Evolutionary conservation across 2,797 vertebrate genomes (phyloP), one percentile per base, ranked within the genome.

Genomic region (Phylloscopus collybita): DNA sequence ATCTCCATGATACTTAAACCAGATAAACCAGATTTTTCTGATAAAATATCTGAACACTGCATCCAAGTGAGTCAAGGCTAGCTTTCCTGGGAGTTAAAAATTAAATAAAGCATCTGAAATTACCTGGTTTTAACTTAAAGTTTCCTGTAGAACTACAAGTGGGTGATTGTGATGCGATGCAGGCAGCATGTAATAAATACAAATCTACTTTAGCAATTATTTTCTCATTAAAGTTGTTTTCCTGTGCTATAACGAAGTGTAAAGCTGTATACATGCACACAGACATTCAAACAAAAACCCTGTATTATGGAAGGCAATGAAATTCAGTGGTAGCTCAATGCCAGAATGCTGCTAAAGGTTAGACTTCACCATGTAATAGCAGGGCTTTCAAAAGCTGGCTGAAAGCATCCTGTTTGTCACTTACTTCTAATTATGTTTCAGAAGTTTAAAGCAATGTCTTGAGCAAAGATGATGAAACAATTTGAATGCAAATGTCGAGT

Each of bases 141-240:
- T 69, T 90, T 92, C 36, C 59, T 51, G 5, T 29, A 56, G 50
- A 57, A 18, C 50, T 83, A 27, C 3, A 67, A 84, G 42, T 59
- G 30, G 10, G 44, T 75, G 76, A 50, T 47, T 78, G 65, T 93
- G 50, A 89, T 60, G 60, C 45, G 36, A 64, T 81, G 44, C 38
- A 81, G 62, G 66, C 65, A 72, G 50, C 50, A 62, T 34, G 45
- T 64, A 91, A 80, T 94, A 70, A 75, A 71, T 18, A 40, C 36
- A 75, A 79, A 76, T 64, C 17, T 73, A 82, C 38, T 86, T 80
- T 40, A 40, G 34, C 62, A 83, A 19, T 83, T 22, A 50, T 74
- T 76, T 86, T 71, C 65, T 87, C 34, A 50, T 88, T 80, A 57
- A 89, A 84, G 40, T 70, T 69, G 76, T 78, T 86, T 86, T 84